Evolutionary conservation across 2,888 invertebrate genomes (phyloP), one percentile per base, ranked within the genome.

Genomic region (Chirona hameri): DNA sequence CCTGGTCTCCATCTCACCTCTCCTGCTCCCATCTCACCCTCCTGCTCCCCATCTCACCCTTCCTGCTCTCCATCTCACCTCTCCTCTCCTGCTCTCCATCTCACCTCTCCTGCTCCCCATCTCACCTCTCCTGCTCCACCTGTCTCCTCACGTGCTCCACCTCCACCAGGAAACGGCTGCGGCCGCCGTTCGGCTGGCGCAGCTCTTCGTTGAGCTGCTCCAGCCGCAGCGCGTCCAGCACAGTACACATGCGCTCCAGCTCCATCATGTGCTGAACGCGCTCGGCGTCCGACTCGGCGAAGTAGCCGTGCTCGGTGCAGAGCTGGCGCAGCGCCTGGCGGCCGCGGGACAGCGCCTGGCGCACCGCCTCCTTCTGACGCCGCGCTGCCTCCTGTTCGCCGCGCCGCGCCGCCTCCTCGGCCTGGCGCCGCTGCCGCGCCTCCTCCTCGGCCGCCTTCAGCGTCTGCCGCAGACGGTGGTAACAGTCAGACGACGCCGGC

Each of bases 181-280:
- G 81, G 84, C 84, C 83, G 84, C 83, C 79, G 81, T 80, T 31
- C 84, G 60, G 65, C 0, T 76, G 83, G 82, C 92, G 92, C 83
- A 95, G 87, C 83, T 92, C 91, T 86, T 91, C 93, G 87, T 95
- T 94, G 4, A 95, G 91, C 82, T 92, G 91, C 87, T 95, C 95
- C 83, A 97, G 86, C 86, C 87, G 85, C 72, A 86, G 85, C 4
- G 87, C 83, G 31, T 86, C 85, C 86, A 95, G 91, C 83, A 92
- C 89, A 89, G 98, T 97, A 88, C 97, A 96, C 82, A 98, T 91
- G 88, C 94, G 94, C 87, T 99, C 98, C 5, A 97, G 91, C n/a
- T 94, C 94, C 72, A 95, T 93, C 94, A 98, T 95, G 87, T 96
- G 92, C 81, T 91, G 89, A 2, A 98, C 91, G 84, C 91, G 91